Conservation (phyloP, 2,888 invertebrate species). For the Dolichomitus sp. region DNA sequence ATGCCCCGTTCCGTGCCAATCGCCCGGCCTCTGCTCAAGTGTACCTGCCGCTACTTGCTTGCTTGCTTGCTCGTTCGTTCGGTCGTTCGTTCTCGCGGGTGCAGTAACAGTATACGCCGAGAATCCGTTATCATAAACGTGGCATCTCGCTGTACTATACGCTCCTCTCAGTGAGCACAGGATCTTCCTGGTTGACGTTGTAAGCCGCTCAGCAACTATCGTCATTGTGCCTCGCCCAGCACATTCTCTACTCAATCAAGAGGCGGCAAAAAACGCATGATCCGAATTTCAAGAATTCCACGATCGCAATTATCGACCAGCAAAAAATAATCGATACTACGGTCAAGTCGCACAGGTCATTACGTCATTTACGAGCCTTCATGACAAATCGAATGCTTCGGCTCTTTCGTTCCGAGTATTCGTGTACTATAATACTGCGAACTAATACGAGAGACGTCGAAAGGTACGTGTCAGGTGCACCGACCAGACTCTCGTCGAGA, state of each 20-base stretch:
- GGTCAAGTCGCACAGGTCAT: conserved; percentile 19
- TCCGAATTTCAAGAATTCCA: conserved; percentile 6
- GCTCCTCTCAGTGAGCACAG: conserved; percentile 23
- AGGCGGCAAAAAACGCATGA: conserved; percentile 5
- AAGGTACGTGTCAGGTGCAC: conserved; percentile 55
- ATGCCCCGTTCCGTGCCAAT: conserved; percentile 78
- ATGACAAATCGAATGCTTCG: background rate
- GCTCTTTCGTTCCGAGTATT: conserved; percentile 9
- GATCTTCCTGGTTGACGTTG: conserved; percentile 51
- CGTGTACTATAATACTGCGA: conserved; percentile 15
- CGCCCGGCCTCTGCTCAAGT: conserved; percentile 63
- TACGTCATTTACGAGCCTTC: background rate
- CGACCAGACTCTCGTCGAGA: conserved; percentile 64
- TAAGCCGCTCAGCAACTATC: conserved; percentile 10
- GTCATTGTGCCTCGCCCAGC: conserved; percentile 27
- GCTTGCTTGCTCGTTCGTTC: conserved; percentile 67
- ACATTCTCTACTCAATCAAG: conserved; percentile 19
- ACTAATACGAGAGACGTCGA: conserved; percentile 22
- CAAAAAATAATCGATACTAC: conserved; percentile 26
- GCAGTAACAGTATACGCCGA: conserved; percentile 82
- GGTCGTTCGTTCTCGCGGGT: conserved; percentile 72
- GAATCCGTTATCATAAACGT: conserved; percentile 82
- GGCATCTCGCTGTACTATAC: conserved; percentile 58
- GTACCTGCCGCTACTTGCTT: conserved; percentile 54
- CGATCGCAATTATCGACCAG: background rate